phyloP scores from a whole-genome alignment of 2,797 vertebrate genomes.

The Simalia tracyae region DNA sequence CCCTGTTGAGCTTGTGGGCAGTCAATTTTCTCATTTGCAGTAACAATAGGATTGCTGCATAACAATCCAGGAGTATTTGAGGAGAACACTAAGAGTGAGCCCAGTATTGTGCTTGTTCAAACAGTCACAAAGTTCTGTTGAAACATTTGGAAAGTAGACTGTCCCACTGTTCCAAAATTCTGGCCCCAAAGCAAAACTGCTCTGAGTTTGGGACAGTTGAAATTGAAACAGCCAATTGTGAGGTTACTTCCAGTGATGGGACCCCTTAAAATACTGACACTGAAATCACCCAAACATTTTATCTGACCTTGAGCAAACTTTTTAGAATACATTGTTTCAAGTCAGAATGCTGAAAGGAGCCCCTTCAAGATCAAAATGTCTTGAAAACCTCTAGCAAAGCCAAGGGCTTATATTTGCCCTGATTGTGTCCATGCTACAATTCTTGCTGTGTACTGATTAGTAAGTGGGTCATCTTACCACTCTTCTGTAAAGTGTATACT shows the following conservation, averaged over 20 bases:
- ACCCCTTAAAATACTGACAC: neutral
- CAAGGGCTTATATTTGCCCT: neutral
- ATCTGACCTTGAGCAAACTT: neutral
- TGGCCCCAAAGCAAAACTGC: neutral
- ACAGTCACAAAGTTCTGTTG: neutral
- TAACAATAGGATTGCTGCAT: neutral
- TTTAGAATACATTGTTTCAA: neutral
- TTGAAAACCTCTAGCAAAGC: too few species aligned
- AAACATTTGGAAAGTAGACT: neutral
- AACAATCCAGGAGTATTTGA: neutral
- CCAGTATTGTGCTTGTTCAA: neutral
- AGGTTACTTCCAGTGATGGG: neutral
- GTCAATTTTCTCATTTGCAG: neutral
- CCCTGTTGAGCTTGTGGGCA: neutral
- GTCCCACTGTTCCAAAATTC: neutral
- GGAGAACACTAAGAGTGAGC: neutral
- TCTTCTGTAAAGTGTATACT: neutral
- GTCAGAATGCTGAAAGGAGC: neutral
- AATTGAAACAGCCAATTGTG: neutral
- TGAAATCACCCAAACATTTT: neutral
- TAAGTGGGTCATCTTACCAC: neutral
- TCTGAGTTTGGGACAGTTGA: neutral
- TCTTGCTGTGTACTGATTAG: neutral
- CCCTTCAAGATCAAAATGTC: neutral
- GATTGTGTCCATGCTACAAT: neutral